A percentile compares a stretch with the other conserved stretches of the same genome.
Conservation (phyloP, 2,797 vertebrate genomes). For the Arnoldichthys spilopterus region DNA sequence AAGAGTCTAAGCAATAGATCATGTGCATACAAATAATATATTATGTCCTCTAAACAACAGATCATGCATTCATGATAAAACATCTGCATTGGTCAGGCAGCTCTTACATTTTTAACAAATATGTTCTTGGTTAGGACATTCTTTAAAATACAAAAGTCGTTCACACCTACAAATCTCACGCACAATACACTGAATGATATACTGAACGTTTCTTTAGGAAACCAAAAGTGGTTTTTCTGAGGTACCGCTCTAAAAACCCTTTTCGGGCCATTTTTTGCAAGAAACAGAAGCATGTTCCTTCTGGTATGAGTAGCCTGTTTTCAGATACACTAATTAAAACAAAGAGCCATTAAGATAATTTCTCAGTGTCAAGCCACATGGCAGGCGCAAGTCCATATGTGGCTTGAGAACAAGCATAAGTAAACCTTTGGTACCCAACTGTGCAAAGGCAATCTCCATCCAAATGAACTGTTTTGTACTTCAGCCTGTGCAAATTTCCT, state of each 20-base stretch:
- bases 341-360: conserved; percentile 10
- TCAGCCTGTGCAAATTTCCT: conserved; percentile 72
- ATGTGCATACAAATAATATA: not conserved
- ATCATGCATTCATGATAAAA: not conserved
- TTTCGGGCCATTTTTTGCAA: no score
- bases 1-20: conserved; percentile 2
- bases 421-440: conserved; percentile 2
- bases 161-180: no score
- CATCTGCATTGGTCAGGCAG: not conserved
- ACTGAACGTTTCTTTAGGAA: no score
- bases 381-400: conserved; percentile 3
- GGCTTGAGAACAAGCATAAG: not conserved
- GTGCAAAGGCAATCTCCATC: conserved; percentile 60
- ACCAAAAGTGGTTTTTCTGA: no score
- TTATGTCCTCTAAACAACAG: not conserved
- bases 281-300: not conserved
- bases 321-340: conserved; percentile 18
- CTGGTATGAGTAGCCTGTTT: not conserved
- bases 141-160: not conserved
- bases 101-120: no score
- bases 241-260: no score
- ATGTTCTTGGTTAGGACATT: not conserved
- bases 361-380: not conserved
- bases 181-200: no score
- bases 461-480: conserved; percentile 54